Conservation (phyloP, 2,113 vertebrate genomes). For the human (Homo sapiens) region DNA sequence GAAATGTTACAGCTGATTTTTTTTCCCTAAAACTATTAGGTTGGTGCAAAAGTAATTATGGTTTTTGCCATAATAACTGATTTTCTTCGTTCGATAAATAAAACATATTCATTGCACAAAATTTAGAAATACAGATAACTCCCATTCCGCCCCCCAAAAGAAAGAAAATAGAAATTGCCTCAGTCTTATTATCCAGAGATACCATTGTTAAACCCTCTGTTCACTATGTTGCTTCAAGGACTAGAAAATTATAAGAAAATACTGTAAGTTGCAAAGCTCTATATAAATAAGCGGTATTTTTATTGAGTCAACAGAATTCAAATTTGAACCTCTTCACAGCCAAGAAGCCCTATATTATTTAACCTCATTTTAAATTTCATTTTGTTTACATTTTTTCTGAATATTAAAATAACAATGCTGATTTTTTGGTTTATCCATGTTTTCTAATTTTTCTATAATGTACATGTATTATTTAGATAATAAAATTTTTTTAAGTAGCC, state of each 20-base stretch:
- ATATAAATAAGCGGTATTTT: not conserved
- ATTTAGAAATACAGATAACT: not conserved
- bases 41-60: no score
- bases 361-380: not conserved
- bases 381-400: not conserved
- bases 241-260: slow-evolving; percentile 4
- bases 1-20: not conserved
- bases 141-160: not conserved
- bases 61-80: not conserved
- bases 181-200: no score
- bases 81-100: not conserved
- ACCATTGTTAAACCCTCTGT: not conserved
- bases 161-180: not conserved
- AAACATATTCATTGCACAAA: not conserved
- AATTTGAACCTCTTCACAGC: not conserved
- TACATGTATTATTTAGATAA: not conserved
- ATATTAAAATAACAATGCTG: not conserved
- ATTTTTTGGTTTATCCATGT: not conserved
- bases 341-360: not conserved
- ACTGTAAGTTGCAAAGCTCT: not conserved
- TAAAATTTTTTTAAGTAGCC: not conserved
- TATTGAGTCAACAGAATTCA: not conserved
- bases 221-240: not conserved
- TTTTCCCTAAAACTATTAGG: not conserved
- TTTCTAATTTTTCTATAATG: not conserved